These are phyloP conservation scores for Chelonus formosanus DNA, from an alignment of 2,888 invertebrate species.

Conservation along the genomic window DNA sequence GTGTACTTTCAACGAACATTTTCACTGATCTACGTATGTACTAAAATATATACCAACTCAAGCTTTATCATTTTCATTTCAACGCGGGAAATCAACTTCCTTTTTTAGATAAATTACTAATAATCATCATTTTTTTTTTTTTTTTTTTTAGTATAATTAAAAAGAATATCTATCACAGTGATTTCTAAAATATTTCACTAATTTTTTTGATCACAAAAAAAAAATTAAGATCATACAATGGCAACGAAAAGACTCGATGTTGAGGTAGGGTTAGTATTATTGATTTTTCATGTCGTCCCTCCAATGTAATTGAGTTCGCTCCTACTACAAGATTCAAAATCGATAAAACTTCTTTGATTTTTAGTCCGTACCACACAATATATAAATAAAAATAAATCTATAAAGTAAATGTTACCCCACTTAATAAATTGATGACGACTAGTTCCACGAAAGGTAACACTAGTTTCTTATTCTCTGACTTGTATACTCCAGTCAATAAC, in stretches of 20 bases:
- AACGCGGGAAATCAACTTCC: slow-evolving; percentile 50
- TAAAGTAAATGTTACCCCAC: no score
- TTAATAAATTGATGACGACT: no score
- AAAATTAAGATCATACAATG: slow-evolving; percentile 3
- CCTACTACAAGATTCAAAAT: slow-evolving; percentile 10
- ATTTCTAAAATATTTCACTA: no score
- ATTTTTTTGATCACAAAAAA: background rate
- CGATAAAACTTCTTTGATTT: background rate
- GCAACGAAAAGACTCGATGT: slow-evolving; percentile 27
- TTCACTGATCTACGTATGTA: background rate
- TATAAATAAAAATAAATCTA: no score
- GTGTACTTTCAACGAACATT: no score
- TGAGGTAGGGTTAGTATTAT: slow-evolving; percentile 50
- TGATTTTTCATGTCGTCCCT: slow-evolving; percentile 57
- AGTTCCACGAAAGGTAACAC: no score
- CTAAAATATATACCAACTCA: slow-evolving; percentile 1
- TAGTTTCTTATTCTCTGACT: no score
- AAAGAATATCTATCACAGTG: no score
- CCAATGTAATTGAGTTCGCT: slow-evolving; percentile 48
- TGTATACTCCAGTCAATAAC: no score
- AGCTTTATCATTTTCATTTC: slow-evolving; percentile 44
- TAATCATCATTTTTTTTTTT: background rate
- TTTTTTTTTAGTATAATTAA: no score
- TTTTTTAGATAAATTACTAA: slow-evolving; percentile 27
- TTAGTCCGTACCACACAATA: no score